Evolutionary conservation across 2,797 vertebrate genomes (phyloP).

Genomic region (Podargus strigoides): DNA sequence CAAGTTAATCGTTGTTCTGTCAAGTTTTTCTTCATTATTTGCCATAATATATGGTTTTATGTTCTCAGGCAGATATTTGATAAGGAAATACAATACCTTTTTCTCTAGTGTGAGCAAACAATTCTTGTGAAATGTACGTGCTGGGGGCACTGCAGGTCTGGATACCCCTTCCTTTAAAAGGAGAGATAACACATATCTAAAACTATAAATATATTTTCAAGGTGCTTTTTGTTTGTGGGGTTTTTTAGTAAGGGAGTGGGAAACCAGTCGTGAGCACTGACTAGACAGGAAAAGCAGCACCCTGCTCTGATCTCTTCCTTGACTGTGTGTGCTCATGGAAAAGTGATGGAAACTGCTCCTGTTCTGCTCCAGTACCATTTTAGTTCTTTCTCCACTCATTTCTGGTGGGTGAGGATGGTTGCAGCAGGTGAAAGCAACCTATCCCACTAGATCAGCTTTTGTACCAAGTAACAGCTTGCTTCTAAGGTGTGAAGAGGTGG

Average conservation of each 20-base stretch:
- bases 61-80: neutral
- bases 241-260: neutral
- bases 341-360: neutral
- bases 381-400: neutral
- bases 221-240: fast-evolving
- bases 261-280: neutral
- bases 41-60: neutral
- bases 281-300: neutral
- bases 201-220: neutral
- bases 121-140: neutral
- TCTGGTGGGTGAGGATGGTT: neutral
- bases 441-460: neutral
- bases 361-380: neutral
- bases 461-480: neutral
- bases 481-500: neutral
- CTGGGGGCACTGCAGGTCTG: neutral
- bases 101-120: neutral
- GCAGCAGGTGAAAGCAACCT: neutral
- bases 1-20: neutral
- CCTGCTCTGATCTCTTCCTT: neutral
- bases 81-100: neutral
- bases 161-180: neutral
- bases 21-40: neutral
- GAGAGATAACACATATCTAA: neutral
- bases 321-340: fast-evolving